A percentile compares a stretch with the other conserved stretches of the same genome.
phyloP scores from a whole-genome alignment of 2,888 invertebrate species.

The Mylabris sibirica region DNA sequence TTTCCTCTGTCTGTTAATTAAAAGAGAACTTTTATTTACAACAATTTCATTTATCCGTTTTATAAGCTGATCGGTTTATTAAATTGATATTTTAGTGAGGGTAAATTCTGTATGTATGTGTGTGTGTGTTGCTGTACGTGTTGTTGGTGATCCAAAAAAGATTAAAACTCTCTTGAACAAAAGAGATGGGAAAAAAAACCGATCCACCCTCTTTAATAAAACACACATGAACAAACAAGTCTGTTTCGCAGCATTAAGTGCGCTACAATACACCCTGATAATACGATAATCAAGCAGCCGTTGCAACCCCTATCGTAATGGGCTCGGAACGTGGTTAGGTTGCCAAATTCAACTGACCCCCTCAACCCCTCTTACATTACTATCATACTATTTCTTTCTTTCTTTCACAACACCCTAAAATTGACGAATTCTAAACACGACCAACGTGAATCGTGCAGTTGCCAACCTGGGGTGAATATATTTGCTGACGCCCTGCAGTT shows the following conservation, averaged over 20 bases:
- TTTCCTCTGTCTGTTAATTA: too few relatives aligned
- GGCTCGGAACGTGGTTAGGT: constrained; percentile 53
- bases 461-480: constrained; percentile 43
- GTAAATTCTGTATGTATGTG: too few relatives aligned
- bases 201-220: constrained; percentile 35
- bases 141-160: constrained; percentile 14
- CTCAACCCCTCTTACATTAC: too few relatives aligned
- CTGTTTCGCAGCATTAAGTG: constrained; percentile 55
- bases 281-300: constrained; percentile 59
- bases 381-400: too few relatives aligned
- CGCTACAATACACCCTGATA: constrained; percentile 58
- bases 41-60: background rate
- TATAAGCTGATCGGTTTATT: constrained; percentile 9
- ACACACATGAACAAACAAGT: constrained; percentile 51
- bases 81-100: constrained; percentile 11
- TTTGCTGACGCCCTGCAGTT: constrained; percentile 25
- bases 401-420: constrained; percentile 5
- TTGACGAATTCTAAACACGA: constrained; percentile 41
- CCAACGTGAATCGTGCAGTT: constrained; percentile 40
- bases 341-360: constrained; percentile 45
- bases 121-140: constrained; percentile 13
- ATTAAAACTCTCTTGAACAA: constrained; percentile 20
- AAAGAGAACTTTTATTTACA: background rate
- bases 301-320: constrained; percentile 54
- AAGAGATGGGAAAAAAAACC: constrained; percentile 16